Evolutionary conservation across 2,888 invertebrate genomes (phyloP).

Genomic region (Serrognathus titanus): DNA sequence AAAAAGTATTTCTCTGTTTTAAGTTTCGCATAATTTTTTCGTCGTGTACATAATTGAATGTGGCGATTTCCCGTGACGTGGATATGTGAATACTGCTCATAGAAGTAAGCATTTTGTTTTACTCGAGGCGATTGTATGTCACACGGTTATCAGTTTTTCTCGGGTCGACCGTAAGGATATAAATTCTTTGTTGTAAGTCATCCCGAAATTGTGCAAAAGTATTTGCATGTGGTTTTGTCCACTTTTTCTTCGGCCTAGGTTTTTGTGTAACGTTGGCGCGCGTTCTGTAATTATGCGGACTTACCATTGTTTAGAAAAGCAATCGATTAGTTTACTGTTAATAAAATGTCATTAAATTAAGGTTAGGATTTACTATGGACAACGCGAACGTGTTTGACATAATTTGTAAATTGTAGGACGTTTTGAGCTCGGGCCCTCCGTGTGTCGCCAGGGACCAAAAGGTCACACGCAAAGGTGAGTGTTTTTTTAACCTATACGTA

Average conservation of each 20-base stretch:
- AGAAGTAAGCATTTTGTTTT: slow-evolving; percentile 16
- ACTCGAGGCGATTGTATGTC: slow-evolving; percentile 8
- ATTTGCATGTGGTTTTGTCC: too few relatives aligned
- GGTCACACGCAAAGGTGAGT: slow-evolving; percentile 36
- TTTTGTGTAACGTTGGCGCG: background rate
- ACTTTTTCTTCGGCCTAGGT: too few relatives aligned
- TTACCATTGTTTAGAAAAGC: slow-evolving; percentile 9
- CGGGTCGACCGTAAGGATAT: slow-evolving; percentile 12
- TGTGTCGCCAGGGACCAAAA: slow-evolving; percentile 31
- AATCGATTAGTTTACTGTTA: slow-evolving; percentile 18
- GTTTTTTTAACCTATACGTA: slow-evolving; percentile 17
- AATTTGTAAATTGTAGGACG: slow-evolving; percentile 29
- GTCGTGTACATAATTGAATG: slow-evolving; percentile 20
- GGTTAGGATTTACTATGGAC: slow-evolving; percentile 14
- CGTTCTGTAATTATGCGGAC: background rate
- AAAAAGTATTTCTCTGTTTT: slow-evolving; percentile 27
- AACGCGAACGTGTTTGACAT: slow-evolving; percentile 17
- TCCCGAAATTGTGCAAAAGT: slow-evolving; percentile 2
- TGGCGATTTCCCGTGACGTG: slow-evolving; percentile 25
- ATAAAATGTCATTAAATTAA: slow-evolving; percentile 18
- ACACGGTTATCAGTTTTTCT: slow-evolving; percentile 10
- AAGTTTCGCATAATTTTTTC: slow-evolving; percentile 13
- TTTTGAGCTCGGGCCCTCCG: slow-evolving; percentile 32
- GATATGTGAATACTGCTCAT: slow-evolving; percentile 31
- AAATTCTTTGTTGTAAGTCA: slow-evolving; percentile 19